These are phyloP conservation scores for Cecidostiba fungosa DNA, from an alignment of 2,888 invertebrate genomes.

Conservation along the genomic window DNA sequence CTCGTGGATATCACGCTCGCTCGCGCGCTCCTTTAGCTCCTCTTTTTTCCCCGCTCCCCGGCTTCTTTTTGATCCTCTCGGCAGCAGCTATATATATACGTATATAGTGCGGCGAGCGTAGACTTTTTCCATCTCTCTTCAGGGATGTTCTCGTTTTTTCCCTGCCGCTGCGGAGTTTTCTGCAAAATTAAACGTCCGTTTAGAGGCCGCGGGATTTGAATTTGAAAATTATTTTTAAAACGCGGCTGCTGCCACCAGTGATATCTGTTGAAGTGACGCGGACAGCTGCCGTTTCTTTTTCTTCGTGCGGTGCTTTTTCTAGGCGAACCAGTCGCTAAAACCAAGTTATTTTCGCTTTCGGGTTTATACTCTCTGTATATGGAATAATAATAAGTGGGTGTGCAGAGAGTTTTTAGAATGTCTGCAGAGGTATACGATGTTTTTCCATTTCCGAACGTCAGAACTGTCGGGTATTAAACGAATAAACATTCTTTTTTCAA, in stretches of 20 bases:
- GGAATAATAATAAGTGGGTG: background rate
- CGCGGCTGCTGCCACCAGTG: background rate
- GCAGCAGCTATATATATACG: too few relatives aligned
- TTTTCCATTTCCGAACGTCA: background rate
- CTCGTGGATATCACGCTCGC: slow-evolving; percentile 11
- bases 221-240: slow-evolving; percentile 51
- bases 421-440: background rate
- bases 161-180: background rate
- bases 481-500: background rate
- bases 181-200: slow-evolving; percentile 56
- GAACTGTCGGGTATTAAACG: background rate
- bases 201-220: background rate
- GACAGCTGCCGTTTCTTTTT: background rate
- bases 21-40: background rate
- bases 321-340: background rate
- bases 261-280: slow-evolving; percentile 20
- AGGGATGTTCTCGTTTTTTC: background rate
- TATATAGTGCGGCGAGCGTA: background rate
- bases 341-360: background rate
- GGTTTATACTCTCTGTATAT: background rate
- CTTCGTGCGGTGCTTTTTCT: background rate
- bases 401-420: background rate
- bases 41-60: background rate
- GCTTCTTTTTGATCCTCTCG: slow-evolving; percentile 28
- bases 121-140: background rate